A percentile compares a stretch with the other conserved stretches of the same genome.
Evolutionary conservation across 1,140 invertebrate genomes (phyloP).

Genomic region (Aphaenogaster rudis): DNA sequence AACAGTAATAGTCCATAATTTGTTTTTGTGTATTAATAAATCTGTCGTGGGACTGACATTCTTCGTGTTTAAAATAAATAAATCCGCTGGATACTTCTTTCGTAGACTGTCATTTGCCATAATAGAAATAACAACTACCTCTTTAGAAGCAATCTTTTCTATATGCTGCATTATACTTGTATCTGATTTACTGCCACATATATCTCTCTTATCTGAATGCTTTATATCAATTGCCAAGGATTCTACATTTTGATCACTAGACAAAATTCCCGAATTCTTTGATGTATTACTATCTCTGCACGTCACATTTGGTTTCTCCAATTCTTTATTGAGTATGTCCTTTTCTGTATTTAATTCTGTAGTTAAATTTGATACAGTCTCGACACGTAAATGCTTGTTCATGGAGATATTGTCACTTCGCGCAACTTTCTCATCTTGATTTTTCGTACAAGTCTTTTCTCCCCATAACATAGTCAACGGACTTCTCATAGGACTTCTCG

Average conservation of each 20-base stretch:
- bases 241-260: background rate
- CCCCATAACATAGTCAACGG: slow-evolving; percentile 61
- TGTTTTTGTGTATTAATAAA: background rate
- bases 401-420: slow-evolving; percentile 16
- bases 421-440: slow-evolving; percentile 15
- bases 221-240: background rate
- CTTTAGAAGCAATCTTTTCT: slow-evolving; percentile 55
- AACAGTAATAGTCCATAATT: slow-evolving; percentile 54
- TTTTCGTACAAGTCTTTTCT: slow-evolving; percentile 30
- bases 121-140: slow-evolving; percentile 74
- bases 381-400: background rate
- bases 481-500: slow-evolving; percentile 68
- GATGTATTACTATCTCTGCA: background rate
- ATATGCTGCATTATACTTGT: background rate
- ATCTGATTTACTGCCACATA: background rate
- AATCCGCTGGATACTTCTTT: background rate
- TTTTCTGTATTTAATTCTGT: background rate
- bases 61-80: background rate
- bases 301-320: background rate
- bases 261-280: background rate
- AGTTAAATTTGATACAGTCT: background rate
- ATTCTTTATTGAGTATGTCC: background rate
- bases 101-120: slow-evolving; percentile 32
- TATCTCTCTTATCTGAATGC: background rate
- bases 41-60: slow-evolving; percentile 1